A percentile compares a stretch with the other conserved stretches of the same genome.
Conservation (phyloP, 2,888 invertebrate species). For the Callyntrura guangdongensis region DNA sequence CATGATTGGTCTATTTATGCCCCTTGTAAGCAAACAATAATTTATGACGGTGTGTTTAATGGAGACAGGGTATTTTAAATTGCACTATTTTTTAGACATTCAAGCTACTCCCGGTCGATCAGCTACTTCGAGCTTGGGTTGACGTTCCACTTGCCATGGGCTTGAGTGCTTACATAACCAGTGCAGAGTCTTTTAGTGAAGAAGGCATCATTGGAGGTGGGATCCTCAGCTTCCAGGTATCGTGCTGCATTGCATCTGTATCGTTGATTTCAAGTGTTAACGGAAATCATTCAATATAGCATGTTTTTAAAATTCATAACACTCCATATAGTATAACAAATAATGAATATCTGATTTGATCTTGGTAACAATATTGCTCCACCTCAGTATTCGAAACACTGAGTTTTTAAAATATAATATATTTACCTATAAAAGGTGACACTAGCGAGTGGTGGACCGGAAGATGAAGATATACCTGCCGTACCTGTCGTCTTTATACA, state of each 20-base stretch:
- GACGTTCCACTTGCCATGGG: constrained; percentile 76
- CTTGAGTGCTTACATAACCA: constrained; percentile 54
- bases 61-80: no score
- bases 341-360: no score
- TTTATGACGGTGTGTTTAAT: constrained; percentile 19
- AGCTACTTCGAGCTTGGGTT: constrained; percentile 72
- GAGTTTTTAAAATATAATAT: no score
- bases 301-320: no score
- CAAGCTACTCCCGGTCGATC: constrained; percentile 67
- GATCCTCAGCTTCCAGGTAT: constrained; percentile 59
- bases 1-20: constrained; percentile 71
- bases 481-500: constrained; percentile 75
- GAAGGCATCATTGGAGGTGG: constrained; percentile 74
- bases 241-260: no score
- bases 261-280: no score
- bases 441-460: constrained; percentile 68
- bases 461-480: constrained; percentile 64
- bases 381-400: no score
- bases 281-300: no score
- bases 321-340: no score
- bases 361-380: no score
- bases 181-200: constrained; percentile 56
- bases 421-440: no score
- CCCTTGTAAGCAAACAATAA: constrained; percentile 64
- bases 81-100: constrained; percentile 52